Conservation (phyloP, 2,113 vertebrate species). For the Terrapene triunguis region DNA sequence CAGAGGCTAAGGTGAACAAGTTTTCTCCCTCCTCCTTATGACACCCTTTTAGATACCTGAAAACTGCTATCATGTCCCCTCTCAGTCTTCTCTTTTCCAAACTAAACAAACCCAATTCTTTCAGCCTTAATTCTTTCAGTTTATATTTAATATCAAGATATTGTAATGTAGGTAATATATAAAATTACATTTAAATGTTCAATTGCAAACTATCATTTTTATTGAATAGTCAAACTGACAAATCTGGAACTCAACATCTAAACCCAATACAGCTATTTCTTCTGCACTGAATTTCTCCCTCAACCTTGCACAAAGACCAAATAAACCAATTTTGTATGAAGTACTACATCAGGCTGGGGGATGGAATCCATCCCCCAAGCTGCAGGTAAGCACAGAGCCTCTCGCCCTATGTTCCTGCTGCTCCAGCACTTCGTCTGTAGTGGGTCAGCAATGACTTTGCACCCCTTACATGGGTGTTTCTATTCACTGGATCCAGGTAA, state of each 20-base stretch:
- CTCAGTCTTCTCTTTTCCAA: no score
- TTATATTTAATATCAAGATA: neutral
- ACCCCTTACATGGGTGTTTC: neutral
- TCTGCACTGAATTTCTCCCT: neutral
- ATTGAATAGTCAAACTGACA: neutral
- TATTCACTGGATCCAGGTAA: accelerated
- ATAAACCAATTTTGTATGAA: neutral
- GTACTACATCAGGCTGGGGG: neutral
- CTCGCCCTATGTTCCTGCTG: neutral
- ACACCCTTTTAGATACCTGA: no score
- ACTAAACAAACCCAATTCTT: no score
- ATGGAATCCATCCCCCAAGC: neutral
- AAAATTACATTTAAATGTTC: neutral
- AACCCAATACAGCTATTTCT: neutral
- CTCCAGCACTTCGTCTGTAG: neutral
- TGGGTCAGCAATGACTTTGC: neutral
- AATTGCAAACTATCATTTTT: neutral
- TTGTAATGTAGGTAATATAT: neutral
- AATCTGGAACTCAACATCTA: neutral
- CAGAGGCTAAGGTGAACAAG: no score
- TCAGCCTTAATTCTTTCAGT: no score
- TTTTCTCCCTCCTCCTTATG: no score
- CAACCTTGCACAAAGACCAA: neutral
- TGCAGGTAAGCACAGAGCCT: neutral
- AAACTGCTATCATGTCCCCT: no score